A percentile compares a stretch with the other conserved stretches of the same genome.
These are phyloP conservation scores for Sciurus niger DNA, from an alignment of 2,113 vertebrate species.

Conservation along the genomic window DNA sequence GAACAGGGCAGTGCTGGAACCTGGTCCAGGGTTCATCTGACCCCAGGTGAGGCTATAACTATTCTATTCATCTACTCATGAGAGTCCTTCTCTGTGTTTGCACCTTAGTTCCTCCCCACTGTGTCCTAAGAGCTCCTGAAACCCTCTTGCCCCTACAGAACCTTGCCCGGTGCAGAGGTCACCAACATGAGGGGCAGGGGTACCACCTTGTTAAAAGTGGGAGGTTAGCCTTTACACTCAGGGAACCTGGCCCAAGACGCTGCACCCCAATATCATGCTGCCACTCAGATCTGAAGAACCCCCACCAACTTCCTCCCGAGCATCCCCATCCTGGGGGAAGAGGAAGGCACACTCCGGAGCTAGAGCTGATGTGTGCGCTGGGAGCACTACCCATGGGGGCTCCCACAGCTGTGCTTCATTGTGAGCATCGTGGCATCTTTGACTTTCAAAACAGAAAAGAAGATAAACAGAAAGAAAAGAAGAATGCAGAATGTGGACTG, in stretches of 20 bases:
- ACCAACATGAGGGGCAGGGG: neutral
- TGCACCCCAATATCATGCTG: neutral
- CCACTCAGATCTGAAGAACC: neutral
- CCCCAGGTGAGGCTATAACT: neutral
- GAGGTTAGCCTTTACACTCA: neutral
- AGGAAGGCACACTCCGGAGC: neutral
- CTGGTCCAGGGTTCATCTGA: neutral
- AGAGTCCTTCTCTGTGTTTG: neutral
- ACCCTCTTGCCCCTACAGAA: neutral
- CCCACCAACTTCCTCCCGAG: neutral
- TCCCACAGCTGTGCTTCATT: neutral
- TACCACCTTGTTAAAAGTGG: neutral
- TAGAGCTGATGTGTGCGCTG: neutral
- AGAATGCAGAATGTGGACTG: neutral
- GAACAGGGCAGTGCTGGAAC: neutral
- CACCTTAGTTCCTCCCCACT: neutral
- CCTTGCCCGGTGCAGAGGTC: neutral
- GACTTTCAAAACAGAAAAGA: constrained; percentile 56
- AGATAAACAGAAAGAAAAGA: neutral
- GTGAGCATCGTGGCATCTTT: neutral
- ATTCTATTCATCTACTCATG: neutral
- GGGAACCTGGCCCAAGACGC: neutral
- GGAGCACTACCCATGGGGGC: neutral
- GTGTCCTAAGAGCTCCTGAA: neutral
- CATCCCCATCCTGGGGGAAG: neutral